A percentile compares a stretch with the other conserved stretches of the same genome.
These are phyloP conservation scores for Acanthochromis polyacanthus DNA, from an alignment of 2,113 vertebrate genomes.

Conservation along the genomic window DNA sequence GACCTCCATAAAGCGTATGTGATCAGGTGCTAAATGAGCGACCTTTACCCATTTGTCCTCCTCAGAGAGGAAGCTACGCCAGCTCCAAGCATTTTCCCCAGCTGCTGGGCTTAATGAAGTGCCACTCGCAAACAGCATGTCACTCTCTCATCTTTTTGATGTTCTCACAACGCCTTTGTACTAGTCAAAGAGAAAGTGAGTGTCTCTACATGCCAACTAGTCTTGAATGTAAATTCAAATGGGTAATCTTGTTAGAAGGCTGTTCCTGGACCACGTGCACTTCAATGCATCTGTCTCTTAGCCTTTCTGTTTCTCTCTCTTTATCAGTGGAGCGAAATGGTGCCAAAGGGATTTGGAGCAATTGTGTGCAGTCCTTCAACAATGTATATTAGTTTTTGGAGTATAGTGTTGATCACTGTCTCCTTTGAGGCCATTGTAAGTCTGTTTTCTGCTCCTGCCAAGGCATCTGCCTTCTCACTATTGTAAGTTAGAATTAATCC, in stretches of 20 bases:
- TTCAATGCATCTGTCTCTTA: conserved; percentile 56
- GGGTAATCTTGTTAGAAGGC: conserved; percentile 82
- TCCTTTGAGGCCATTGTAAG: conserved; percentile 50
- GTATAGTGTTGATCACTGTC: conserved; percentile 46
- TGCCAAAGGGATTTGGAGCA: conserved; percentile 44
- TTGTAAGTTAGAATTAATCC: conserved; percentile 53
- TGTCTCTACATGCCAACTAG: conserved; percentile 57
- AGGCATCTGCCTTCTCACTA: conserved; percentile 46
- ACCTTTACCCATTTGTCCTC: conserved; percentile 59
- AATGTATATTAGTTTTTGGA: conserved; percentile 45
- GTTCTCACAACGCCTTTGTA: conserved; percentile 74
- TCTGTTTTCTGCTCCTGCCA: conserved; percentile 50
- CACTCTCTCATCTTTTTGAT: conserved; percentile 70
- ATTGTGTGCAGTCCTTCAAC: conserved; percentile 52
- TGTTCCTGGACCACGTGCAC: conserved; percentile 66
- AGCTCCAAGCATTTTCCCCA: conserved; percentile 50
- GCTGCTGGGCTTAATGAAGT: conserved; percentile 71
- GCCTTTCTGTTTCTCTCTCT: conserved; percentile 38
- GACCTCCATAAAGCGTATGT: conserved; percentile 26
- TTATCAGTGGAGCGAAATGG: conserved; percentile 51
- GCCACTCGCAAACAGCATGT: conserved; percentile 61
- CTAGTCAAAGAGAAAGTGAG: conserved; percentile 53
- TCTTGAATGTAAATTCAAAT: conserved; percentile 81
- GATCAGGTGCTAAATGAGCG: conserved; percentile 57
- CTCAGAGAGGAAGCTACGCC: conserved; percentile 27